Percentiles rank a stretch among this genome's conserved stretches.
These are phyloP conservation scores for Xestia sexstrigata DNA, from an alignment of 2,888 invertebrate genomes.

Conservation along the genomic window DNA sequence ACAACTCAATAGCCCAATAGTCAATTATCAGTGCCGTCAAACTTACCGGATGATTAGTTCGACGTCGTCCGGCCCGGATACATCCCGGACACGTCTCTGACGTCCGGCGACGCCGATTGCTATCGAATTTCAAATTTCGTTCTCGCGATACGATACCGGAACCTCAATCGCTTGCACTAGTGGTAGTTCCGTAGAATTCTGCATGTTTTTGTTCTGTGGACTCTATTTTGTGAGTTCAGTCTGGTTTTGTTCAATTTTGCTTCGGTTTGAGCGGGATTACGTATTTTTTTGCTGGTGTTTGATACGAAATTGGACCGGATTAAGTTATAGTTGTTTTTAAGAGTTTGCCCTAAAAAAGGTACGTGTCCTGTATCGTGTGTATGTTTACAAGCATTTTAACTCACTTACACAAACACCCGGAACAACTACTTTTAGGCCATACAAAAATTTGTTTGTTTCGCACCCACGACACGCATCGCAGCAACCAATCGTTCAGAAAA, in stretches of 20 bases:
- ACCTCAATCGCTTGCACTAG: constrained; percentile 48
- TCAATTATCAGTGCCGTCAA: constrained; percentile 59
- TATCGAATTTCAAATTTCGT: constrained; percentile 77
- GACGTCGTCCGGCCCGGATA: constrained; percentile 60
- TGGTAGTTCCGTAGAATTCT: constrained; percentile 44
- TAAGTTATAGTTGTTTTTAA: background rate
- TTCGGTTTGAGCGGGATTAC: constrained; percentile 8
- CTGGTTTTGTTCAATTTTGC: constrained; percentile 44
- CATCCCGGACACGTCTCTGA: constrained; percentile 67
- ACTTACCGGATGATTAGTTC: constrained; percentile 67
- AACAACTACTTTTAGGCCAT: too few relatives aligned
- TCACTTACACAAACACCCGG: too few relatives aligned
- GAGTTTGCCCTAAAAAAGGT: too few relatives aligned
- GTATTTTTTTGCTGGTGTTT: constrained; percentile 9
- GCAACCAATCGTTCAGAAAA: too few relatives aligned
- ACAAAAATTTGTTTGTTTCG: too few relatives aligned
- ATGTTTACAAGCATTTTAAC: too few relatives aligned
- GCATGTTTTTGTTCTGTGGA: constrained; percentile 44
- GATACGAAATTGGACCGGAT: background rate
- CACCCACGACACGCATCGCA: too few relatives aligned
- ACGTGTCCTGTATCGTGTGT: too few relatives aligned
- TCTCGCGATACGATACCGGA: constrained; percentile 61
- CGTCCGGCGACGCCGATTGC: constrained; percentile 66
- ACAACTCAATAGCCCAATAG: constrained; percentile 51
- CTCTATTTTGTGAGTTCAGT: constrained; percentile 37